Evolutionary conservation across 2,113 vertebrate genomes (phyloP), one percentile per base, ranked within the genome.

Genomic region (Lipophrys pholis): DNA sequence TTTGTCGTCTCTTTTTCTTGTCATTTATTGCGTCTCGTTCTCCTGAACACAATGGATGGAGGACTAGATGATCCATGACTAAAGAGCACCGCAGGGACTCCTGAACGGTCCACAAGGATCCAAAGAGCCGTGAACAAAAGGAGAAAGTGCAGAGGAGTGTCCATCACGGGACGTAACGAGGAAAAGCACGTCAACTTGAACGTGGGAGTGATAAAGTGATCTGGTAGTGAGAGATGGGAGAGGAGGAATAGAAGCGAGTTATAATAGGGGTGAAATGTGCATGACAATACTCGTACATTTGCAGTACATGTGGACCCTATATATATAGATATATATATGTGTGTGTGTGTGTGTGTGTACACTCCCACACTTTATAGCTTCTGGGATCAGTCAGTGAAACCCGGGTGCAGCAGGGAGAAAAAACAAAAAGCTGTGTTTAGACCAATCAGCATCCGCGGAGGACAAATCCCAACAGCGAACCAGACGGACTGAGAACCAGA

Each of bases 241-340:
- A 64, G 77, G 61, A 65, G 71, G 53, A 76, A 77, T 78, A n/a
- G 17, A 69, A n/a, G 63, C 86, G 84, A 91, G 82, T 89, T 82
- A 88, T 76, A 39, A 76, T 30, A 16, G 30, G 11, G 61, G 61
- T 75, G 64, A 61, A 78, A 57, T 60, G 42, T 45, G 72, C 17
- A 77, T 76, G 40, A 42, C 14, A 11, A 30, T 55, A 49, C 41
- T 68, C 53, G 63, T 64, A 56, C 58, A 86, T 57, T 53, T n/a
- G n/a, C n/a, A n/a, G n/a, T n/a, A n/a, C n/a, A 65, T 68, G 17
- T 16, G 21, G 21, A 65, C 55, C 38, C 51, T 40, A 10, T 39
- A 6, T 15, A 38, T 40, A 45, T n/a, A n/a, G n/a, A n/a, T n/a
- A 4, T 30, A 4, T 30, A 4, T 30, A 4, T 30, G 21, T 30